phyloP scores from a whole-genome alignment of 2,797 vertebrate species.

The Poeciliopsis infans region DNA sequence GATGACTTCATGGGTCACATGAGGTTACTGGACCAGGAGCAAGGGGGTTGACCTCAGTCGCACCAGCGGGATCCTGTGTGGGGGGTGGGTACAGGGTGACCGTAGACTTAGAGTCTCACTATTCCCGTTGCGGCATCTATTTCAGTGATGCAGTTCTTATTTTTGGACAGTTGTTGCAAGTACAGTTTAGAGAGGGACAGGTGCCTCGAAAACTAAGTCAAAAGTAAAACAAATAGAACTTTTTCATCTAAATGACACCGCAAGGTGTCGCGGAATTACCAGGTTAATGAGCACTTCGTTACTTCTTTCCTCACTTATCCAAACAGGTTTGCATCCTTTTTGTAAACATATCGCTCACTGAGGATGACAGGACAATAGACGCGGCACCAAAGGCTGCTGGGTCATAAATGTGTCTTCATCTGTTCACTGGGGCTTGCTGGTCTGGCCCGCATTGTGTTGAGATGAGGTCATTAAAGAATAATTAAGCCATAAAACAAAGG shows the following conservation, averaged over 20 bases:
- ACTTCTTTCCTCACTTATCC: conserved; percentile 61
- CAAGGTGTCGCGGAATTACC: conserved; percentile 32
- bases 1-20: conserved; percentile 74
- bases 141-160: conserved; percentile 57
- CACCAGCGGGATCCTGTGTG: conserved; percentile 57
- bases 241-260: conserved; percentile 28
- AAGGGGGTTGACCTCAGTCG: conserved; percentile 68
- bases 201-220: background rate
- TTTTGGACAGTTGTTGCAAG: conserved; percentile 51
- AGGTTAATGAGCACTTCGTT: conserved; percentile 60
- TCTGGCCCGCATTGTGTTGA: conserved; percentile 65
- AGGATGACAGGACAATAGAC: conserved; percentile 75
- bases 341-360: conserved; percentile 67
- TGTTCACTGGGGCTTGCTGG: conserved; percentile 70
- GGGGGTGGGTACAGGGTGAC: conserved; percentile 36
- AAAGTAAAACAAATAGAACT: background rate
- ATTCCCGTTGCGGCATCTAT: conserved; percentile 6
- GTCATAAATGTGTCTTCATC: conserved; percentile 74
- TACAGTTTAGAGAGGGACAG: conserved; percentile 45
- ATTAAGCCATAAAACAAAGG: conserved; percentile 76
- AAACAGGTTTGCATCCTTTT: conserved; percentile 72
- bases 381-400: conserved; percentile 67
- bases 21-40: conserved; percentile 67
- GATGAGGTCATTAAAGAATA: conserved; percentile 80
- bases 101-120: conserved; percentile 40